These are phyloP conservation scores for Equus przewalskii DNA, from an alignment of 2,113 vertebrate species.

Conservation along the genomic window DNA sequence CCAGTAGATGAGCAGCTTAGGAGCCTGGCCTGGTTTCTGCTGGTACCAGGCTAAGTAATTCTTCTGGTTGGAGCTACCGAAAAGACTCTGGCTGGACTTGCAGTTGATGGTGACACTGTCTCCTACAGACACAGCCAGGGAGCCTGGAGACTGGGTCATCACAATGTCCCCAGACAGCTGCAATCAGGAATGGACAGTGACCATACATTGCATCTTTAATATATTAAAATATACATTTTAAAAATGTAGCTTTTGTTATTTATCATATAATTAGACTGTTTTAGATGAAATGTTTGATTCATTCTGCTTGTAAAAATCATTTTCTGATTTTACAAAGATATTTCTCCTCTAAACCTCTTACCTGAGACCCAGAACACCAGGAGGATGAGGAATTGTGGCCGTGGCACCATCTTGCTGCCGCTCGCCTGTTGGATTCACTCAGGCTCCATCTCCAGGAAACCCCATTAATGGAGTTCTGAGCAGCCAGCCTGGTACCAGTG, in stretches of 20 bases:
- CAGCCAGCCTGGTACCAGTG: not conserved
- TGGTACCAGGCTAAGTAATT: not conserved
- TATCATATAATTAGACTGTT: not conserved
- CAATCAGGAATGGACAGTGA: not conserved
- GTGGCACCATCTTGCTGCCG: not conserved
- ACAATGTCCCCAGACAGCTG: not conserved
- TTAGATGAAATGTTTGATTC: not conserved
- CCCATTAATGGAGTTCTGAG: not conserved
- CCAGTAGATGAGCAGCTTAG: not conserved
- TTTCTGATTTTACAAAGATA: not conserved
- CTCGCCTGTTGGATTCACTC: not conserved
- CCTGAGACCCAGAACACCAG: not conserved
- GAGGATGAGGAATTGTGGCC: not conserved
- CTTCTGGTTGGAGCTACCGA: rapidly evolving
- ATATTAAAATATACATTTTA: not conserved
- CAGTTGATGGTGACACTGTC: not conserved
- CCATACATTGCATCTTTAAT: not conserved
- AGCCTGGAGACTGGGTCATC: not conserved
- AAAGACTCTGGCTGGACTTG: not conserved
- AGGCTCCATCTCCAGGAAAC: not conserved
- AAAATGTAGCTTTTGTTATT: not conserved
- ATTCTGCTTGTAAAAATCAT: not conserved
- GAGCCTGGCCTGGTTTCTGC: not conserved
- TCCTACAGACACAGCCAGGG: not conserved
- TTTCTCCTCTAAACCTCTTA: not conserved